Evolutionary conservation across 2,113 vertebrate genomes (phyloP).

Genomic region (Myrmophylax atrothorax): DNA sequence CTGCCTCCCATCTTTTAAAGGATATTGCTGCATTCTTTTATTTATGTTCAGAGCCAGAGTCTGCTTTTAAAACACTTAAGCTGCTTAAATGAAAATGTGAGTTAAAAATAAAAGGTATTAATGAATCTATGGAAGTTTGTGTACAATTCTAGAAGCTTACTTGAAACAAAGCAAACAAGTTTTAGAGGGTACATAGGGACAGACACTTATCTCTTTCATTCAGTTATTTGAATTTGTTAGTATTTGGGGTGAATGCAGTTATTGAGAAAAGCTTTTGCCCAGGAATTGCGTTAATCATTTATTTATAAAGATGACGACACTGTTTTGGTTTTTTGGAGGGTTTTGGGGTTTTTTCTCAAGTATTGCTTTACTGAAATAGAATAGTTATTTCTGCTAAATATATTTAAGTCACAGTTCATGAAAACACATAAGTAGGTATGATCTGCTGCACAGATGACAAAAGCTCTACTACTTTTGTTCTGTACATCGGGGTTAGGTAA

Average conservation of each 20-base stretch:
- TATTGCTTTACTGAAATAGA: background rate
- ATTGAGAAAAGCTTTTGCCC: background rate
- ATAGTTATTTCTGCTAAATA: background rate
- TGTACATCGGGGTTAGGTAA: background rate
- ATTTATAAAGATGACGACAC: background rate
- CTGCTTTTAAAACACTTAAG: conserved; percentile 66
- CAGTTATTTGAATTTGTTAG: background rate
- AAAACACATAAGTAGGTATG: background rate
- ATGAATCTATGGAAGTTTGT: background rate
- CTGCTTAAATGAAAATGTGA: conserved; percentile 43
- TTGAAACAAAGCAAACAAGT: background rate
- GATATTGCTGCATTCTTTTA: conserved; percentile 37
- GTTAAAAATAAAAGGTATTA: conserved; percentile 47
- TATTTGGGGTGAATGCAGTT: background rate
- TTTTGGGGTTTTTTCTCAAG: background rate
- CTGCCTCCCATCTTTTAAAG: conserved; percentile 44
- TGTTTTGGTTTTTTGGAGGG: fast-evolving
- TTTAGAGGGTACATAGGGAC: background rate
- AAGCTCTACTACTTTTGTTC: background rate
- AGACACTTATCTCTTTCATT: background rate
- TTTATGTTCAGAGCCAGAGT: conserved; percentile 19
- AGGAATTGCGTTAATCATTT: background rate
- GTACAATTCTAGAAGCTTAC: background rate
- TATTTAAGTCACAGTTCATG: background rate
- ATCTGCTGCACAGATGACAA: background rate